These are phyloP conservation scores for Andrena dorsata DNA, from an alignment of 2,888 invertebrate genomes.

Conservation along the genomic window DNA sequence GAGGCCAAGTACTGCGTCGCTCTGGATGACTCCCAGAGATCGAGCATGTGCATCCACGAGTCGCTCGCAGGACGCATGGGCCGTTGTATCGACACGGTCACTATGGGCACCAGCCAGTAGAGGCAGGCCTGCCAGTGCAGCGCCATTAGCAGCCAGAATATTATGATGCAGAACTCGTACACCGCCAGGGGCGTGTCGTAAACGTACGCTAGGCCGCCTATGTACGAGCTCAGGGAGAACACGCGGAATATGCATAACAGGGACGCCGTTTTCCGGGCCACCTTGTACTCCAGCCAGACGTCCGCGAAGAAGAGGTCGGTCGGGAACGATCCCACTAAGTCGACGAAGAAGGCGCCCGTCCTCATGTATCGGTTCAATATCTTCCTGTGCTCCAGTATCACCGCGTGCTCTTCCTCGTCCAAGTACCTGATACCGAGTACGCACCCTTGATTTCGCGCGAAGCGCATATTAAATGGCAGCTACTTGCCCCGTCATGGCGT, in stretches of 20 bases:
- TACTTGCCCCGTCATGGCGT: conserved; percentile 81
- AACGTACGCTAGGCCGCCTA: conserved; percentile 66
- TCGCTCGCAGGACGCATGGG: conserved; percentile 64
- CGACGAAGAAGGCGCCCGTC: conserved; percentile 74
- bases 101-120: conserved; percentile 79
- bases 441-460: not conserved
- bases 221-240: conserved; percentile 73
- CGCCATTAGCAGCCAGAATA: conserved; percentile 73
- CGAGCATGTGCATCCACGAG: conserved; percentile 77
- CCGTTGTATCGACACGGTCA: conserved; percentile 58
- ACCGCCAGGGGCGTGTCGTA: conserved; percentile 68
- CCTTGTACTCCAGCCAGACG: conserved; percentile 64
- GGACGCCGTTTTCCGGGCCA: conserved; percentile 74
- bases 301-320: conserved; percentile 78
- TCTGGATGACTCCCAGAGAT: conserved; percentile 72
- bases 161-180: conserved; percentile 72
- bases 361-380: conserved; percentile 74
- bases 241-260: conserved; percentile 75
- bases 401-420: conserved; percentile 72
- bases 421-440: conserved; percentile 74
- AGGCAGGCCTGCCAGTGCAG: conserved; percentile 82
- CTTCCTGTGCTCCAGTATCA: conserved; percentile 72
- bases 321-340: conserved; percentile 79
- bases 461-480: not conserved
- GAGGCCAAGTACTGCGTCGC: conserved; percentile 71